These are phyloP conservation scores for Steinernema hermaphroditum DNA, from an alignment of 2,888 invertebrate genomes.

Conservation along the genomic window DNA sequence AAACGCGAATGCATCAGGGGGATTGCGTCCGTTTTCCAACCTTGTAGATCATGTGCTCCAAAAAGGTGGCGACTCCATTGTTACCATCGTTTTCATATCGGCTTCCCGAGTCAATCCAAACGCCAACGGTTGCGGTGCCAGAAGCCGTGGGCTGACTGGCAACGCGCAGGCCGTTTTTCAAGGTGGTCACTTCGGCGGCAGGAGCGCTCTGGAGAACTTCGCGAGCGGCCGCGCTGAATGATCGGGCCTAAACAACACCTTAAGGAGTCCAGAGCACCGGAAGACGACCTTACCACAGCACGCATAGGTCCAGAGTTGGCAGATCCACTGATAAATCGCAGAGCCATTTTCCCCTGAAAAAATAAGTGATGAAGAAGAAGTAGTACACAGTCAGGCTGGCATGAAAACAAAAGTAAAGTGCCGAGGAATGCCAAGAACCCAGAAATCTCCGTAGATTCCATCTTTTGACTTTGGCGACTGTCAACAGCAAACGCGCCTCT, in stretches of 20 bases:
- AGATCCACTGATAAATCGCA: slow-evolving; percentile 19
- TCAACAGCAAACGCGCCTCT: neutral
- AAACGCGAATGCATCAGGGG: slow-evolving; percentile 6
- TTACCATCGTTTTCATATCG: slow-evolving; percentile 88
- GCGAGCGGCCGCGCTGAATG: neutral
- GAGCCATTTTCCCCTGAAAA: slow-evolving; percentile 1
- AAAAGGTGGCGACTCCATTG: slow-evolving; percentile 97
- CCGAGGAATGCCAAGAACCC: too few relatives aligned
- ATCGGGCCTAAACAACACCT: neutral
- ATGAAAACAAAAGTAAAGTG: too few relatives aligned
- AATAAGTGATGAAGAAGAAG: neutral
- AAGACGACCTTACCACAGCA: neutral
- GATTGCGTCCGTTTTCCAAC: neutral
- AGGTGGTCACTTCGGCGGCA: slow-evolving; percentile 45
- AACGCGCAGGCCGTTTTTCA: slow-evolving; percentile 82
- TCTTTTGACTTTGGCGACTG: neutral
- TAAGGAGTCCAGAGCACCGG: neutral
- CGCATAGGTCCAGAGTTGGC: slow-evolving; percentile 3
- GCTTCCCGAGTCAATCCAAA: slow-evolving; percentile 99
- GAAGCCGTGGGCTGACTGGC: slow-evolving; percentile 75
- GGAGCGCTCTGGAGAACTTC: slow-evolving; percentile 39
- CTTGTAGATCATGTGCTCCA: slow-evolving; percentile 98
- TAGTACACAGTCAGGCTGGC: too few relatives aligned
- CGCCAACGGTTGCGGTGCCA: slow-evolving; percentile 65
- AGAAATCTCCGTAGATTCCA: neutral